Evolutionary conservation across 2,888 invertebrate species (phyloP).

Genomic region (Lucinisca nassula): DNA sequence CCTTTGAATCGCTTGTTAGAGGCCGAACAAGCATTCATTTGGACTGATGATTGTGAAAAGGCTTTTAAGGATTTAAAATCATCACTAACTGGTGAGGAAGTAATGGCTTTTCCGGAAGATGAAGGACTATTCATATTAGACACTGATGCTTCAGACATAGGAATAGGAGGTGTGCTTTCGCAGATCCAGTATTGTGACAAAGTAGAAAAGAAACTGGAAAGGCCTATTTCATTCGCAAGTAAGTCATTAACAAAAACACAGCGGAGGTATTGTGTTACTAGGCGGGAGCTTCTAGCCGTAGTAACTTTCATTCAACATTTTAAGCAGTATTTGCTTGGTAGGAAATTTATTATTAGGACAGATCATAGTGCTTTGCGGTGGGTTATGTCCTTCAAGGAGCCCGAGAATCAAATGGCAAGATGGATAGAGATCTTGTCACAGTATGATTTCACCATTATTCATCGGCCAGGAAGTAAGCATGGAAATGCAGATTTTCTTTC

Average conservation of each 20-base stretch:
- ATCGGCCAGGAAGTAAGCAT: conserved; percentile 55
- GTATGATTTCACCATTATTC: conserved; percentile 55
- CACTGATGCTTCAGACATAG: conserved; percentile 66
- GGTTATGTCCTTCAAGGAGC: conserved; percentile 56
- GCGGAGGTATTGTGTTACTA: conserved; percentile 59
- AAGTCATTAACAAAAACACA: conserved; percentile 45
- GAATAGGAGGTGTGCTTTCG: conserved; percentile 67
- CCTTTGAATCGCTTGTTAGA: too few relatives aligned
- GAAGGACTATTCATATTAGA: conserved; percentile 62
- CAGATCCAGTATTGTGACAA: conserved; percentile 67
- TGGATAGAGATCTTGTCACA: conserved; percentile 53
- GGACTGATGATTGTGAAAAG: too few relatives aligned
- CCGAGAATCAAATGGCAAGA: conserved; percentile 48
- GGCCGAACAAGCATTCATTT: too few relatives aligned
- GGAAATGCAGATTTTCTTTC: conserved; percentile 40
- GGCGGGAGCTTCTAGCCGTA: conserved; percentile 62
- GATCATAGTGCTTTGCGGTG: conserved; percentile 66
- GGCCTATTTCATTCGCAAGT: conserved; percentile 64
- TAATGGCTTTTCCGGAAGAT: conserved; percentile 58
- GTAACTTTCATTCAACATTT: conserved; percentile 68
- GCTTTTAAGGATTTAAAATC: too few relatives aligned
- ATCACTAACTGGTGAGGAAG: too few relatives aligned
- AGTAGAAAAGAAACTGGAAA: too few relatives aligned
- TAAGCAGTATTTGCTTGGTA: conserved; percentile 65
- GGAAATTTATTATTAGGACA: conserved; percentile 55